These are phyloP conservation scores for Morpho achilles DNA, from an alignment of 2,888 invertebrate species.

Conservation along the genomic window DNA sequence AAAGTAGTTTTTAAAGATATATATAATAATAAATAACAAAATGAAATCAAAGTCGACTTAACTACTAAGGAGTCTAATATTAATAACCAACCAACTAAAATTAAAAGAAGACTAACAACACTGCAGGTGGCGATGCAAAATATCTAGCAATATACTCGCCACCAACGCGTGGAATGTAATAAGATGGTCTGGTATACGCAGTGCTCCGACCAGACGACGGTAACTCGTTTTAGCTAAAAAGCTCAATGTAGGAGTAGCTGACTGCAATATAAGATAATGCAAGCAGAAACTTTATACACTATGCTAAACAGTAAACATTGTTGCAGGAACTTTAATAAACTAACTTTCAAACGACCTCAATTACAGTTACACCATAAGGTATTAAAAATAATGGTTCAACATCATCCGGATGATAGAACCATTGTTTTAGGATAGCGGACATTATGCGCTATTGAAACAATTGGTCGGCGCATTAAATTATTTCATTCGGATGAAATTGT, in stretches of 20 bases:
- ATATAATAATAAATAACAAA: too few species aligned
- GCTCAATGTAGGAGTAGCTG: constrained; percentile 53
- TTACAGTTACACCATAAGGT: too few species aligned
- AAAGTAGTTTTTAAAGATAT: too few species aligned
- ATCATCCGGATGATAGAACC: constrained; percentile 34
- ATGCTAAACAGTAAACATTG: too few species aligned
- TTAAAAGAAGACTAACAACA: background rate
- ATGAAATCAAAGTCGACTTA: too few species aligned
- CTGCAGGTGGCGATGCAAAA: constrained; percentile 21
- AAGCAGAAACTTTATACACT: too few species aligned
- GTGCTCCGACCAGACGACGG: constrained; percentile 18
- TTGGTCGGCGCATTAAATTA: constrained; percentile 28
- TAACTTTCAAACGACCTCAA: background rate
- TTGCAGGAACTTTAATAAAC: background rate
- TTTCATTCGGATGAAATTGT: constrained; percentile 24
- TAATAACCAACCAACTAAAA: background rate
- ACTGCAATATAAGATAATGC: constrained; percentile 29
- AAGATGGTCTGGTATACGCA: constrained; percentile 21
- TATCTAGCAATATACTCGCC: constrained; percentile 31
- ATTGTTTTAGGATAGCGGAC: constrained; percentile 51
- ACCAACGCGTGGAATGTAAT: constrained; percentile 26
- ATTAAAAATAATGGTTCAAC: too few species aligned
- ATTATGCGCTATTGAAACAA: constrained; percentile 36
- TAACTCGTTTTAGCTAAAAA: constrained; percentile 24
- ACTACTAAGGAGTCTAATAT: background rate